Evolutionary conservation across 2,797 vertebrate species (phyloP).

Genomic region (Vipera ursinii): DNA sequence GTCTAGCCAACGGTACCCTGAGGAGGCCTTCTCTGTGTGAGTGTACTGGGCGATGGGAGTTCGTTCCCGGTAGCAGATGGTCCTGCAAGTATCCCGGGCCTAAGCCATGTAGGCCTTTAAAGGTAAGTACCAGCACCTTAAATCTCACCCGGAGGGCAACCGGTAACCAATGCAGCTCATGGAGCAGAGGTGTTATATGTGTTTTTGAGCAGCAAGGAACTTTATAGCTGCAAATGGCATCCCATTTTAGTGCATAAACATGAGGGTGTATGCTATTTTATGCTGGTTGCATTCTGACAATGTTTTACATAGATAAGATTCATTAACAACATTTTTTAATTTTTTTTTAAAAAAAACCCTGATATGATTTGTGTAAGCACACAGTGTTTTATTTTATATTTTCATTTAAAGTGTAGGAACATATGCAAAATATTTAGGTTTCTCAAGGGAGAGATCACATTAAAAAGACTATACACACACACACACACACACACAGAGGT

Average conservation of each 20-base stretch:
- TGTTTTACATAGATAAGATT: not conserved
- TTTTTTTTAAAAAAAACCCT: too few relatives aligned
- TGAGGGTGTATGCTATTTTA: conserved; percentile 6
- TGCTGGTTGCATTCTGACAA: not conserved
- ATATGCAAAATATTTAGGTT: conserved; percentile 11
- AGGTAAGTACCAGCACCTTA: too few relatives aligned
- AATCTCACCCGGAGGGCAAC: too few relatives aligned
- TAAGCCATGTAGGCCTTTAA: too few relatives aligned
- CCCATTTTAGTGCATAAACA: not conserved
- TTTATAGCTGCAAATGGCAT: not conserved
- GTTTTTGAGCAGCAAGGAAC: conserved; percentile 1
- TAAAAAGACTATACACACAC: not conserved
- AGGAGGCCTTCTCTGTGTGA: too few relatives aligned
- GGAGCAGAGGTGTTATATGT: too few relatives aligned
- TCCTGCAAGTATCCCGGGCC: too few relatives aligned
- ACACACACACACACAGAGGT: too few relatives aligned
- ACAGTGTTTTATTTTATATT: not conserved
- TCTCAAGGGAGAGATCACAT: not conserved
- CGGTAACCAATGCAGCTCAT: too few relatives aligned
- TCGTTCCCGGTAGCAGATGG: too few relatives aligned
- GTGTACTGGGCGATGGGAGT: too few relatives aligned
- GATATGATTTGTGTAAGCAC: conserved; percentile 18
- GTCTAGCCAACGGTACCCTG: too few relatives aligned
- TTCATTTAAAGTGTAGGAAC: conserved; percentile 30
- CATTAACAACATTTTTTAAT: not conserved